Percentiles rank a stretch among this genome's conserved stretches.
phyloP scores from a whole-genome alignment of 1,140 invertebrate species.

The Melipona quadrifasciata region DNA sequence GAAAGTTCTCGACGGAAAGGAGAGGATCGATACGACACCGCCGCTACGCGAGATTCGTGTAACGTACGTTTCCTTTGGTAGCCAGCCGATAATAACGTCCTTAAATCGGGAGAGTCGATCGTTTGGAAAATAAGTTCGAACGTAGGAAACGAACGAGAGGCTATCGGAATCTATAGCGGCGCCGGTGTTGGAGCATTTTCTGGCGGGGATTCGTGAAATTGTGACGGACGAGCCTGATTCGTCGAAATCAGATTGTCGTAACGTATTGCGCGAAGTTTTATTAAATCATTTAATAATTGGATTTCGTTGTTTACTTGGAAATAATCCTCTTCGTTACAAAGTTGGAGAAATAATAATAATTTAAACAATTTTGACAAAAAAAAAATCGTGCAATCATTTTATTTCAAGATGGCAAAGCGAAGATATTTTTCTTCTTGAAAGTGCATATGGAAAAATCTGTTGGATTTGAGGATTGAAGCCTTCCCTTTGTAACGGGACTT shows the following conservation, averaged over 20 bases:
- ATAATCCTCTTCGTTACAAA: too few relatives aligned
- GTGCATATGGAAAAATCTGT: too few relatives aligned
- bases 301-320: too few relatives aligned
- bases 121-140: not conserved
- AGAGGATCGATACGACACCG: not conserved
- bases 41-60: not conserved
- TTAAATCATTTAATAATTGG: too few relatives aligned
- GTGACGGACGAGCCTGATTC: not conserved
- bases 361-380: too few relatives aligned
- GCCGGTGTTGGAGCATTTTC: not conserved
- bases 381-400: too few relatives aligned
- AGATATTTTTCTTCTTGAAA: too few relatives aligned
- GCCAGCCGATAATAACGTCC: not conserved
- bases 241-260: not conserved
- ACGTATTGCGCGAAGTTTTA: not conserved
- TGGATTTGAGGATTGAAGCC: too few relatives aligned
- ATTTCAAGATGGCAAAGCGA: too few relatives aligned
- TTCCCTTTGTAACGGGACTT: too few relatives aligned
- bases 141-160: not conserved
- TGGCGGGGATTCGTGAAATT: not conserved
- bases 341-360: too few relatives aligned
- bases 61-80: not conserved
- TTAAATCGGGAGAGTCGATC: slow-evolving; percentile 6
- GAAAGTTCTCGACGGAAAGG: not conserved
- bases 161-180: not conserved